These are phyloP conservation scores for Pantherophis alleghaniensis DNA, from an alignment of 2,797 vertebrate genomes.

Conservation along the genomic window DNA sequence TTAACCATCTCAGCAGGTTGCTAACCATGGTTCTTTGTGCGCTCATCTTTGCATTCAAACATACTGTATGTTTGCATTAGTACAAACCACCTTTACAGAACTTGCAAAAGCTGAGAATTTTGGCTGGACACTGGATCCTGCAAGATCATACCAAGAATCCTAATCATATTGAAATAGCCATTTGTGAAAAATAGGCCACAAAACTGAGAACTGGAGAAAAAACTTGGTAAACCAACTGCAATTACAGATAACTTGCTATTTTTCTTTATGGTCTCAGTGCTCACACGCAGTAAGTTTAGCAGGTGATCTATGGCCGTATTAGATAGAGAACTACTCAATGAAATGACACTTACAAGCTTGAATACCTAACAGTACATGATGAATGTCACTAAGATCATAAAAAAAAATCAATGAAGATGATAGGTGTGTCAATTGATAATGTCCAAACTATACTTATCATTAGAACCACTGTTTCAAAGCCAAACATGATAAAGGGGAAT, in stretches of 20 bases:
- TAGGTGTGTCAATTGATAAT: background rate
- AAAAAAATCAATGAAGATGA: background rate
- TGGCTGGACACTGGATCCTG: background rate
- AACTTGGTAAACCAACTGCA: background rate
- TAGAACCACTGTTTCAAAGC: background rate
- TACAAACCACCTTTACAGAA: background rate
- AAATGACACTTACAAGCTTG: background rate
- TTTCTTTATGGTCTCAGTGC: background rate
- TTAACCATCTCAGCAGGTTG: background rate
- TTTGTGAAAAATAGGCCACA: background rate
- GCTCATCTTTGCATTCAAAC: background rate
- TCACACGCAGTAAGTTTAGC: background rate
- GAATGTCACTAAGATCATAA: background rate
- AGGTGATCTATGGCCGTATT: background rate
- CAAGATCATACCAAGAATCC: background rate
- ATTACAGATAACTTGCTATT: background rate
- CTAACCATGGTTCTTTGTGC: background rate
- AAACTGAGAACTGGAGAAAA: background rate
- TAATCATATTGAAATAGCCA: background rate
- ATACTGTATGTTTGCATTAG: background rate
- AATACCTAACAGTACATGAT: background rate
- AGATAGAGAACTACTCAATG: background rate
- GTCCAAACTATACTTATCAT: background rate
- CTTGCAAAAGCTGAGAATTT: background rate
- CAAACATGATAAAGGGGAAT: background rate